Percentiles rank a stretch among this genome's conserved stretches.
These are phyloP conservation scores for Pseudonaja textilis DNA, from an alignment of 2,113 vertebrate species.

Conservation along the genomic window DNA sequence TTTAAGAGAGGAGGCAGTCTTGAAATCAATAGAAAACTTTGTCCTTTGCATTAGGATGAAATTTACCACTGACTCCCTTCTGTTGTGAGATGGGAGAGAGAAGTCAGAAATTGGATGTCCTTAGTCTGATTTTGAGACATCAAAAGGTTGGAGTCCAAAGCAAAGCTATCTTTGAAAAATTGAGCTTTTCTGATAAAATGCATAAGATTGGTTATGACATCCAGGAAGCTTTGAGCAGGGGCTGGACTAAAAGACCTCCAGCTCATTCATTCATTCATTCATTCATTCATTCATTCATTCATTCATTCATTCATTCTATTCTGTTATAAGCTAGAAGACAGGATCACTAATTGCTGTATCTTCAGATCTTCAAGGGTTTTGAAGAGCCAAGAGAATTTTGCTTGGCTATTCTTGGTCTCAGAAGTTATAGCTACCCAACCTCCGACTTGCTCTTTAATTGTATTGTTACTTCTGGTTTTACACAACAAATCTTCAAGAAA, in stretches of 20 bases:
- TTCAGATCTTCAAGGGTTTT: neutral
- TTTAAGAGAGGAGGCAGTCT: constrained; percentile 8
- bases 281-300: too few relatives aligned
- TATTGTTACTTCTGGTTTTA: neutral
- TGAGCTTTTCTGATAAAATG: neutral
- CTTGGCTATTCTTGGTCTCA: neutral
- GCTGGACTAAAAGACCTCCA: too few relatives aligned
- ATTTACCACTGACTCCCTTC: neutral
- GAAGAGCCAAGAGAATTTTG: neutral
- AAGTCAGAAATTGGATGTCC: neutral
- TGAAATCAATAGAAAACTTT: constrained; percentile 18
- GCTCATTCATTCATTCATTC: too few relatives aligned
- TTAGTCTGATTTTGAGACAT: neutral
- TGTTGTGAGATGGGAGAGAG: neutral
- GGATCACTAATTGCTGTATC: neutral
- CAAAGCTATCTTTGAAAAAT: accelerated
- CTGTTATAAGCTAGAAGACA: too few relatives aligned
- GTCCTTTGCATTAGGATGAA: constrained; percentile 5
- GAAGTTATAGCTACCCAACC: neutral
- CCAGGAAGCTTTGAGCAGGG: neutral
- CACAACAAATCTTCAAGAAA: neutral
- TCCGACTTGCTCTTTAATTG: neutral
- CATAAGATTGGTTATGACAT: neutral
- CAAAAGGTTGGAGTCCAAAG: neutral
- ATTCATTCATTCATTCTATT: too few relatives aligned